phyloP scores from a whole-genome alignment of 2,888 invertebrate species.

The Plebejus anna region DNA sequence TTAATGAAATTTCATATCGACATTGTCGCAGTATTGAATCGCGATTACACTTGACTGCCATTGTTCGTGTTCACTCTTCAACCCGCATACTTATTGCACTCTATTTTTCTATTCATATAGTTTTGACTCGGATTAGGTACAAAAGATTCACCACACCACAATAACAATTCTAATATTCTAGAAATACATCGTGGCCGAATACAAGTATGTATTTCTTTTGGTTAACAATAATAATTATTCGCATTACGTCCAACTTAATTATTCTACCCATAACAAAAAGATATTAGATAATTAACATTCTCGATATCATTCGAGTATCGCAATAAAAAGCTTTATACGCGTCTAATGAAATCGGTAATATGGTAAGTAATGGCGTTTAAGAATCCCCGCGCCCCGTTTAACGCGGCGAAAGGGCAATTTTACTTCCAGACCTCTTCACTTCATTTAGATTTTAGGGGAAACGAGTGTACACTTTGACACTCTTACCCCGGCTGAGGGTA shows the following conservation, averaged over 20 bases:
- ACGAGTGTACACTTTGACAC: constrained; percentile 22
- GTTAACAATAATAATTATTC: neutral
- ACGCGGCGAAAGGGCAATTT: constrained; percentile 21
- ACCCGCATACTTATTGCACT: neutral
- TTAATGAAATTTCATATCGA: constrained; percentile 77
- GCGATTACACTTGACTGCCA: constrained; percentile 65
- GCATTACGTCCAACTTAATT: neutral
- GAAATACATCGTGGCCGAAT: neutral
- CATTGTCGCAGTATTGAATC: constrained; percentile 49
- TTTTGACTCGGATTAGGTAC: neutral
- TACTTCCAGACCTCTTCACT: constrained; percentile 21
- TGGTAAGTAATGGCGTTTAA: constrained; percentile 20
- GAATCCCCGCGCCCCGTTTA: constrained; percentile 14
- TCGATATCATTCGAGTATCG: neutral
- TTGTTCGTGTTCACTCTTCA: constrained; percentile 39
- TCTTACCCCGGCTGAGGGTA: constrained; percentile 7
- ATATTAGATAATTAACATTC: neutral
- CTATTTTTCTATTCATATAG: constrained; percentile 11
- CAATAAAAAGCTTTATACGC: constrained; percentile 13
- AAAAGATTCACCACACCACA: neutral
- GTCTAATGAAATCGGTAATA: constrained; percentile 18
- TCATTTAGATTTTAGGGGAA: constrained; percentile 25
- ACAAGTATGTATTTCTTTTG: neutral
- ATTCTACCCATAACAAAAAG: neutral
- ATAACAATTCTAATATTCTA: neutral